These are phyloP conservation scores for Lucinisca nassula DNA, from an alignment of 2,888 invertebrate genomes.

Conservation along the genomic window DNA sequence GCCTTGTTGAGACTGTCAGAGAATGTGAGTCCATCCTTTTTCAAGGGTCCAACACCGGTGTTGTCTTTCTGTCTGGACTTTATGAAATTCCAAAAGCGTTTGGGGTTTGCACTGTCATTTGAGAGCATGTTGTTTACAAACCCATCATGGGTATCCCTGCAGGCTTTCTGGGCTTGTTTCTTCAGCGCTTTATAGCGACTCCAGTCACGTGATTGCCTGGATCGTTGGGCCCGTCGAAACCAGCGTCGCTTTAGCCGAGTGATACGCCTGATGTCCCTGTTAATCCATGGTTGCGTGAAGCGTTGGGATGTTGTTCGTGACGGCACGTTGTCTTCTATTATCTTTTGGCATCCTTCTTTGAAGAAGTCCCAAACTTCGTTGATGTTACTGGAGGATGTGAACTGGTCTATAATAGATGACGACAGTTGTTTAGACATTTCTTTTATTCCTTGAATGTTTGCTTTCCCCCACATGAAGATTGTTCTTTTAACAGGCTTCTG, in stretches of 20 bases:
- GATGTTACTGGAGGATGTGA: background rate
- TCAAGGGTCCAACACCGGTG: background rate
- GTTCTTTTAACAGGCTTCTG: constrained; percentile 3
- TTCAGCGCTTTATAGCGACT: background rate
- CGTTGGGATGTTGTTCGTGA: background rate
- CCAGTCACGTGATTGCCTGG: background rate
- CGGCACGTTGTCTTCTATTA: background rate
- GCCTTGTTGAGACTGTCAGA: background rate
- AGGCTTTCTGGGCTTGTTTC: background rate
- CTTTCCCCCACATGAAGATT: background rate
- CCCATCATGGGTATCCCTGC: background rate
- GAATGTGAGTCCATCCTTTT: background rate
- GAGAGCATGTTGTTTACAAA: background rate
- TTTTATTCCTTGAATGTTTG: background rate
- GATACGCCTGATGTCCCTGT: background rate
- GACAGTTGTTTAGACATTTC: background rate
- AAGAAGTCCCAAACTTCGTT: background rate
- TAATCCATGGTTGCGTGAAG: background rate
- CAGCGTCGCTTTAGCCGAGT: background rate
- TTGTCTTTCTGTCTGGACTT: background rate
- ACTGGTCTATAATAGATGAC: background rate
- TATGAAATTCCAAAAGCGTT: background rate
- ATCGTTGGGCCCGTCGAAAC: background rate
- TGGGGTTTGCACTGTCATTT: background rate
- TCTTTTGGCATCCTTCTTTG: background rate